Evolutionary conservation across 2,797 vertebrate species (phyloP).

Genomic region (Nannoperca obscura): DNA sequence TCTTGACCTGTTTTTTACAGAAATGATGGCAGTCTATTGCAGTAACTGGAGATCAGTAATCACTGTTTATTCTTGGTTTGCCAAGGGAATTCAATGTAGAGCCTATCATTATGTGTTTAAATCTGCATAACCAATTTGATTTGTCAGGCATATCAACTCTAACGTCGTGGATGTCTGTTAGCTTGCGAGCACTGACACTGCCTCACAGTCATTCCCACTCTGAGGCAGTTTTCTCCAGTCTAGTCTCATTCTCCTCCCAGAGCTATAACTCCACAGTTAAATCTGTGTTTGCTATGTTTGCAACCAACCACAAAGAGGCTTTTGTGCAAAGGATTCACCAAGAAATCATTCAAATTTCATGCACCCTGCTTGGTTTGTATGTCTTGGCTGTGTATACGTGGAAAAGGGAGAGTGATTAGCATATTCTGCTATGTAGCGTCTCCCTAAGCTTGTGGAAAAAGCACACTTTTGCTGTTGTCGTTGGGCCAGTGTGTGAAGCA

Average conservation of each 20-base stretch:
- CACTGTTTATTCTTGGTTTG: constrained; percentile 40
- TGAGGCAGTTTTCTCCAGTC: constrained; percentile 54
- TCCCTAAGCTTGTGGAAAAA: constrained; percentile 52
- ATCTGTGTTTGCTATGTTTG: constrained; percentile 69
- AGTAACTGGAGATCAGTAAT: constrained; percentile 18
- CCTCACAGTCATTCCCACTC: constrained; percentile 53
- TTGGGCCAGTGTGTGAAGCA: constrained; percentile 43
- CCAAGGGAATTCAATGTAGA: constrained; percentile 36
- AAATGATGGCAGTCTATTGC: not conserved
- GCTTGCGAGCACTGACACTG: constrained; percentile 39
- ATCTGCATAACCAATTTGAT: constrained; percentile 70
- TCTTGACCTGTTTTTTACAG: not conserved
- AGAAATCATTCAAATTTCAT: constrained; percentile 82
- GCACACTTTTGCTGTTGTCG: constrained; percentile 50
- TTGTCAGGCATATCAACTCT: constrained; percentile 65
- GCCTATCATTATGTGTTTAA: constrained; percentile 56
- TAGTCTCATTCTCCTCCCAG: constrained; percentile 58
- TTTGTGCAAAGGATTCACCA: constrained; percentile 75
- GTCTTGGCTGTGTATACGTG: constrained; percentile 61
- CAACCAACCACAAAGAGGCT: constrained; percentile 74
- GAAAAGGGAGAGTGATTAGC: constrained; percentile 70
- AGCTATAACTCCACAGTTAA: constrained; percentile 55
- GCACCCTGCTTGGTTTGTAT: constrained; percentile 65
- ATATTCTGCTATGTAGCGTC: constrained; percentile 59
- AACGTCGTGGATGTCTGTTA: constrained; percentile 70